Base-by-base conservation (phyloP, 1,140 invertebrate genomes). In the Musca domestica region DNA sequence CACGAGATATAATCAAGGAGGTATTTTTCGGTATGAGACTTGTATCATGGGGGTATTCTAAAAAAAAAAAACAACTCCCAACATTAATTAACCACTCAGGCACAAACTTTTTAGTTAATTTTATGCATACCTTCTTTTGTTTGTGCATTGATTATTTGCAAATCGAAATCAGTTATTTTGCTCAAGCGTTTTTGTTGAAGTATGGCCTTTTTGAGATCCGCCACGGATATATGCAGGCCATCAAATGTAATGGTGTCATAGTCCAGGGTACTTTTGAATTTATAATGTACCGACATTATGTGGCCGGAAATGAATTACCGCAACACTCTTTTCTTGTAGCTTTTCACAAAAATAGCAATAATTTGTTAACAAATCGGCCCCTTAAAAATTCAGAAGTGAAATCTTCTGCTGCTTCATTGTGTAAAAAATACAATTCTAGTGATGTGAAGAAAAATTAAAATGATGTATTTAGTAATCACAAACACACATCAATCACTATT, bases 191-290 rank as follows among this genome's bases (percentile, higher is more conserved):
- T 98, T 81, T 98, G 95, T 76, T 96, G 92, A 70, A 96, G 90
- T 71, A 99, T 98, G 51, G 92, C 90, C 76, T 94, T 93, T 83
- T 98, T 98, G 61, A 98, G 86, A 81, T 99, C 96, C 20, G 88
- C 90, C 71, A 98, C 91, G 52, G 95, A 95, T 77, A 99, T 98
- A 80, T 97, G 92, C 30, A 98, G 85, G 51, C 96, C 96, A 88
- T 99, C 96, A 82, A 99, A 98, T 20, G 93, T 96, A 52, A 98
- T 90, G 4, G 95, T 97, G 81, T 98, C 95, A 85, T 92, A 97
- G 78, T 97, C 93, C 74, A 96, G 86, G 61, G 93, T 91, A 74
- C 94, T 95, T 85, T 98, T 98, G 81, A 99, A 98, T 84, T 98
- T 98, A 84, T 98, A 99, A 84, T 98, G 95, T 68, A 99, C 94